Conservation (phyloP, 2,113 vertebrate genomes). For the Pteropus alecto region DNA sequence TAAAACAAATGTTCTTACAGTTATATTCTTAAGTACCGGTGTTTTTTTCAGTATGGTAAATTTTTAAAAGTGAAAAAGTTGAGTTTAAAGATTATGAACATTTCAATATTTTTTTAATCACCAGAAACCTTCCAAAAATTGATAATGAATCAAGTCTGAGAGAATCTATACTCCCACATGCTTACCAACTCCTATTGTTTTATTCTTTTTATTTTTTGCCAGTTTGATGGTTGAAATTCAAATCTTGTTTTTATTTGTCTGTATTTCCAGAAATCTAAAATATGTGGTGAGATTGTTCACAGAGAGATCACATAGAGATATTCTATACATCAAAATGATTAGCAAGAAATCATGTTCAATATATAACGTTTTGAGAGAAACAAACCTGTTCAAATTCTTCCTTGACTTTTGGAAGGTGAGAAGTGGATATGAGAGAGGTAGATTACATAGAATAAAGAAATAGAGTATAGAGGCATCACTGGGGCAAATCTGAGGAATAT, state of each 20-base stretch:
- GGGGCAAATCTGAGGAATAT: not conserved
- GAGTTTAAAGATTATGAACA: not conserved
- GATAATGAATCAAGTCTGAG: not conserved
- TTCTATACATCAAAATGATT: not conserved
- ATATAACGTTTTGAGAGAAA: not conserved
- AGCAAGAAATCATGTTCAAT: not conserved
- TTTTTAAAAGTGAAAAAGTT: not conserved
- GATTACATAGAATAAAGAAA: not conserved
- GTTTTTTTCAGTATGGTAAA: not conserved
- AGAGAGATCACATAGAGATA: not conserved
- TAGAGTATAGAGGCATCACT: not conserved
- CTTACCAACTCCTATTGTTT: not conserved
- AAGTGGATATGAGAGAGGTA: not conserved
- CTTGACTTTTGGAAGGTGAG: not conserved
- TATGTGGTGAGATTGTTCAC: not conserved
- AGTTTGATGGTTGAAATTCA: not conserved
- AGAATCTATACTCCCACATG: not conserved
- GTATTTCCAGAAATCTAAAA: not conserved
- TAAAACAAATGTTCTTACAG: not conserved
- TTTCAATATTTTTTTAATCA: not conserved
- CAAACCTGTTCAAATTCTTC: not conserved
- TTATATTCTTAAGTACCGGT: not conserved
- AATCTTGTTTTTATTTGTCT: not conserved
- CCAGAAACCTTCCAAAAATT: not conserved
- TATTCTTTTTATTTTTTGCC: not conserved